Percentiles rank a stretch among this genome's conserved stretches.
Evolutionary conservation across 2,797 vertebrate species (phyloP).

Genomic region (Spheniscus humboldti): DNA sequence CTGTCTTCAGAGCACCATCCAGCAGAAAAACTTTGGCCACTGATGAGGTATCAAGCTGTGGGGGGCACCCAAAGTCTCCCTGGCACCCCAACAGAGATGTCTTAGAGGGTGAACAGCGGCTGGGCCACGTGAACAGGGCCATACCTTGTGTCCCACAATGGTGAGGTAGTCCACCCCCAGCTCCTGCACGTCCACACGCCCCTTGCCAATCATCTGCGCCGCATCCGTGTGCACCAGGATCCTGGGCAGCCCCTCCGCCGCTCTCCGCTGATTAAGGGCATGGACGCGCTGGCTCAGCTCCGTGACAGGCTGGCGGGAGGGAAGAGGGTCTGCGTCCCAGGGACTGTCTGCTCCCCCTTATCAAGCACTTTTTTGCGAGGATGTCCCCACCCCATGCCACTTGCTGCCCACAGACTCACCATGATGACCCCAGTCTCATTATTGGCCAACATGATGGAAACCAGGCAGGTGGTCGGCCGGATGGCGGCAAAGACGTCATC

Average conservation of each 20-base stretch:
- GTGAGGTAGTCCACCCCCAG: constrained; percentile 93
- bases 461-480: constrained; percentile 86
- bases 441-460: constrained; percentile 96
- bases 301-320: constrained; percentile 78
- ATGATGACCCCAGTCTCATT: constrained; percentile 95
- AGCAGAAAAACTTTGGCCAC: background rate
- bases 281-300: constrained; percentile 81
- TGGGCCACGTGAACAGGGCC: rapidly evolving
- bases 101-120: rapidly evolving
- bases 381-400: rapidly evolving
- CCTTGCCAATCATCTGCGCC: constrained; percentile 91
- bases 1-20: background rate
- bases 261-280: constrained; percentile 73
- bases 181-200: constrained; percentile 82
- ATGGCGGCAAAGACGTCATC: constrained; percentile 84
- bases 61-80: background rate
- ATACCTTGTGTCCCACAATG: constrained; percentile 95
- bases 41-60: background rate
- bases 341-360: background rate
- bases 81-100: background rate
- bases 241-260: constrained; percentile 37
- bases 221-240: constrained; percentile 91
- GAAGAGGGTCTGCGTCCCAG: background rate
- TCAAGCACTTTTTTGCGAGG: rapidly evolving
- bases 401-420: constrained; percentile 73